Evolutionary conservation across 2,113 vertebrate genomes (phyloP), one percentile per base, ranked within the genome.

Genomic region (Amphilophus citrinellus): DNA sequence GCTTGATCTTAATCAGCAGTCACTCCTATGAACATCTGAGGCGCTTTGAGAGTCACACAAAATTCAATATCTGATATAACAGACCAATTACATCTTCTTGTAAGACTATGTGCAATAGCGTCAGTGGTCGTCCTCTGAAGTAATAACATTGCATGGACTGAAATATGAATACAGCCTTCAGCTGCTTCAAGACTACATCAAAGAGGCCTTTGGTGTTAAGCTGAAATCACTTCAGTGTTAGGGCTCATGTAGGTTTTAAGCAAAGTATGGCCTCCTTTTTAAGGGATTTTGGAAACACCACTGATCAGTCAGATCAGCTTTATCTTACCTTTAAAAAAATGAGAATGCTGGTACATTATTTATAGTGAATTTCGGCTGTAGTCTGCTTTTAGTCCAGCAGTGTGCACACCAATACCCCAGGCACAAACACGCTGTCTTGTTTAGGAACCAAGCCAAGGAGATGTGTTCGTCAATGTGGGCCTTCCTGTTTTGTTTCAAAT

Each of bases 141-240:
- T 68, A 50, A 57, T 10, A 39, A 53, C 58, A 35, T 32, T 35
- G 60, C 27, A 60, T 71, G 65, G 65, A 71, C 65, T 68, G 65
- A 68, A 68, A 47, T 27, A 71, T 71, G 24, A 44, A 71, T 71
- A 71, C 42, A 71, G 42, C 24, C 65, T 71, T 71, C 79, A 61
- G 77, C 39, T 30, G 42, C 56, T 77, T 68, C 11, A 56, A 60
- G 10, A 47, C 24, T 22, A 61, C 77, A 88, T 90, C 77, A 85
- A 35, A 79, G 56, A 79, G 61, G 37, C 56, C 32, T 85, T 71
- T 80, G 62, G 80, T 81, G 50, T 35, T 79, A 73, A 63, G 63
- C 30, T 81, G 66, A 85, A 81, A 87, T 82, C 50, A 9, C 76
- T 88, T 7, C 63, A 15, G 39, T n/a, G 27, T 79, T 84, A 42